Base-by-base conservation (phyloP, 2,113 vertebrate genomes). In the Andinoacara biseriatus region DNA sequence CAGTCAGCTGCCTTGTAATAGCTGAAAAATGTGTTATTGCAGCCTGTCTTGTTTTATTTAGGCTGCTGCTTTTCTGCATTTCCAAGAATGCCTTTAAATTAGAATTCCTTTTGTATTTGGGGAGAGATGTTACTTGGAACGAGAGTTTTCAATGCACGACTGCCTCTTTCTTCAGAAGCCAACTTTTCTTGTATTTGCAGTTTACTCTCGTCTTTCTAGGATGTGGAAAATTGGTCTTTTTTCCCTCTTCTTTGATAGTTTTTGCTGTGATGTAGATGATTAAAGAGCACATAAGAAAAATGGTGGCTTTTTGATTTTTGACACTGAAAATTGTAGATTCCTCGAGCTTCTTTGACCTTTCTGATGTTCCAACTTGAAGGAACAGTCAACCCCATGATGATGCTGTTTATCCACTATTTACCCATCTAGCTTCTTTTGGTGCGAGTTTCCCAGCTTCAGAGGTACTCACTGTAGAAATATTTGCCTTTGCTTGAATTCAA, bases 91-190 rank as follows among this genome's bases (percentile, higher is more conserved):
- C 24, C 65, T 72, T 72, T 72, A 52, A 72, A 72, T n/a, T 5
- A 72, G 65, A n/a, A 52, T 13, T 24, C 65, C 65, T 52, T 49
- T 31, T 26, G 65, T 69, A 69, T 69, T 69, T 20, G 65, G 40
- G 43, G 63, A 49, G 63, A 29, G 0, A 49, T 0, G 40, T 0
- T 69, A 69, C 63, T 69, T 69, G 63, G 63, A 43, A 52, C 52
- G 24, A 29, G 65, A 69, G 65, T 69, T 69, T 69, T 11, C 65
- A 52, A 52, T 69, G 24, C 24, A 31, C 2, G 46, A 52, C 65
- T 52, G 22, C 17, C 46, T 52, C 65, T 72, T 72, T 72, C 46
- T 72, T 72, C 65, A 52, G 24, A 72, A 72, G 65, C 65, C 65
- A 72, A 52, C 65, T 46, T 52, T 72, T 72, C 24, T 72, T 72